Evolutionary conservation across 1,140 invertebrate genomes (phyloP).

Genomic region (Himalopsyche phryganea): DNA sequence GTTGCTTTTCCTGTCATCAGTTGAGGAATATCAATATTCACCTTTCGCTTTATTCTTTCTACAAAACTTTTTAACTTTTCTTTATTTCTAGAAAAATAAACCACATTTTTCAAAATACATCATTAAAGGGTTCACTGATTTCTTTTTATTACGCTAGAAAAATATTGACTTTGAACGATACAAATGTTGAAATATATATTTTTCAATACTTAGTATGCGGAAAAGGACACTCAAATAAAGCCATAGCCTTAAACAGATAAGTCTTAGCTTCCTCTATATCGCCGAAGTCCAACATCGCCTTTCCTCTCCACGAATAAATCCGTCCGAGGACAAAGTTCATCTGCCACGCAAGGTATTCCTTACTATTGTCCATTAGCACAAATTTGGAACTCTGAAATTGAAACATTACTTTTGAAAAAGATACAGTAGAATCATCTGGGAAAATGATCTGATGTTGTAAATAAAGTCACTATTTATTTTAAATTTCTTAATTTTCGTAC

Average conservation of each 20-base stretch:
- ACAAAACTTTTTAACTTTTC: slow-evolving; percentile 9
- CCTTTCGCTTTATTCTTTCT: slow-evolving; percentile 24
- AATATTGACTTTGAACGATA: too few species aligned
- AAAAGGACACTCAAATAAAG: slow-evolving; percentile 49
- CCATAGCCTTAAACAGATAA: slow-evolving; percentile 53
- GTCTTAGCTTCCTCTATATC: slow-evolving; percentile 49
- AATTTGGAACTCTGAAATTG: slow-evolving; percentile 13
- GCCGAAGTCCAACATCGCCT: slow-evolving; percentile 54
- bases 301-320: slow-evolving; percentile 37
- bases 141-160: too few species aligned
- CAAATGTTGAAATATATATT: too few species aligned
- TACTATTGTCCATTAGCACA: slow-evolving; percentile 10
- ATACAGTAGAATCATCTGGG: neutral
- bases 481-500: too few species aligned
- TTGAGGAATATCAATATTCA: slow-evolving; percentile 5
- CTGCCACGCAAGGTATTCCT: slow-evolving; percentile 34
- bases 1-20: slow-evolving; percentile 2
- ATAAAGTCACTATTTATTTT: too few species aligned
- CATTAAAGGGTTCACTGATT: too few species aligned
- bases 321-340: slow-evolving; percentile 36
- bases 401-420: neutral
- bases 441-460: too few species aligned
- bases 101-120: too few species aligned
- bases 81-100: slow-evolving; percentile 38
- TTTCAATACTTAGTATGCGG: slow-evolving; percentile 38